Base-by-base conservation (phyloP, 2,888 invertebrate genomes). In the Troides aeacus region DNA sequence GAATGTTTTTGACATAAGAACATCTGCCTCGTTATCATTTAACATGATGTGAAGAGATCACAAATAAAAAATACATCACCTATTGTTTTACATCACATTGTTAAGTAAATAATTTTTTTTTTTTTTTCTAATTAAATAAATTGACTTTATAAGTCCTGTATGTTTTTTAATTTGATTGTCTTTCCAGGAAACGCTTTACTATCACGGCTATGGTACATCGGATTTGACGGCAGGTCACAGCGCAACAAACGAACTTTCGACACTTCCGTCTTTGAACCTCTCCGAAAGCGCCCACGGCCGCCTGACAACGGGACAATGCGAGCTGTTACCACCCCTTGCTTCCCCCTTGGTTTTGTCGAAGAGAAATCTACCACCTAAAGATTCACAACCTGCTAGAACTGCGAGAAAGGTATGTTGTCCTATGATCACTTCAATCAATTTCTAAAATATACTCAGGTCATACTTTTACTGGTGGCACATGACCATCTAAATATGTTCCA, bases 161-260 rank as follows among this genome's bases (percentile, higher is more conserved):
- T 30, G 5, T 30, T 30, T 30, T 30, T 30, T 15, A 18, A 15
- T 18, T 50, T 24, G 17, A 12, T 24, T 12, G 4, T 18, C 46
- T 39, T 57, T 57, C 66, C 78, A 93, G 93, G 93, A 93, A 84
- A 93, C 93, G 0, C 79, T 93, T 0, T 93, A 91, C 78, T 93
- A 92, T 81, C 93, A 92, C 71, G 93, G 92, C 30, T 86, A 89
- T 73, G 79, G 87, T 0, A 89, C 92, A 0, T 93, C 93, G 0
- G 93, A 92, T 57, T 79, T 89, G 74, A 92, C 92, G 0, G 85
- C 74, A 0, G 90, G 87, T 0, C 83, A 82, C 4, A 90, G 85
- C 62, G 86, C 82, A 1, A 88, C 88, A 62, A 89, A 89, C 72
- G 90, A 90, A 17, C 81, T 87, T 0, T 91, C 90, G 0, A 89